phyloP scores from a whole-genome alignment of 2,888 invertebrate genomes.

The Erebia ligea region DNA sequence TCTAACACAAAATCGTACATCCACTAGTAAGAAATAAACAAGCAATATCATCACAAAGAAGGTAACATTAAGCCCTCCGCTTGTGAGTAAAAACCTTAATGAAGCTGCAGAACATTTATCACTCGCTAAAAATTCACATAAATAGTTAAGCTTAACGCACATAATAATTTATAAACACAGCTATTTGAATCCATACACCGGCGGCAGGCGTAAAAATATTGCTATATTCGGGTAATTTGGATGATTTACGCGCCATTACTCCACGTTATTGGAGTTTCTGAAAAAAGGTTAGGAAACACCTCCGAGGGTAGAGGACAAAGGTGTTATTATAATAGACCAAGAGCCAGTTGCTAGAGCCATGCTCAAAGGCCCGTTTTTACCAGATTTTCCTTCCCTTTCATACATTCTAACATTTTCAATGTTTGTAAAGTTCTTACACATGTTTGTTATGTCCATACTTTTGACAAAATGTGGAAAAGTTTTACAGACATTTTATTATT shows the following conservation, averaged over 20 bases:
- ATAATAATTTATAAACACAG: conserved; percentile 39
- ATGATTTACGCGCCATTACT: conserved; percentile 68
- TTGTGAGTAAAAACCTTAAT: background rate
- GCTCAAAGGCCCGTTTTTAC: no score
- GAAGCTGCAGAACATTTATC: background rate
- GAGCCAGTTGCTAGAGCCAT: background rate
- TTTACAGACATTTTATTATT: no score
- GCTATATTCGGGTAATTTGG: conserved; percentile 65
- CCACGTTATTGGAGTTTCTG: conserved; percentile 60
- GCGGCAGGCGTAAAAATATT: conserved; percentile 44
- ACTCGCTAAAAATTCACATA: conserved; percentile 11
- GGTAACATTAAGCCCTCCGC: no score
- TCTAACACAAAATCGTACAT: background rate
- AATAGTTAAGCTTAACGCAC: conserved; percentile 18
- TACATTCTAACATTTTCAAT: no score
- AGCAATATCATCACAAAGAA: no score
- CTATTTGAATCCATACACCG: conserved; percentile 47
- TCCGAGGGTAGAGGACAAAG: conserved; percentile 43
- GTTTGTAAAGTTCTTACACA: no score
- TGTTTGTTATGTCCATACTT: no score
- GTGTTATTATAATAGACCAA: conserved; percentile 26
- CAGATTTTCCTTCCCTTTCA: no score
- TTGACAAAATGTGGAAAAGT: no score
- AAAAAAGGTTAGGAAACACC: conserved; percentile 42
- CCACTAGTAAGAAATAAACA: no score